Evolutionary conservation across 2,113 vertebrate genomes (phyloP).

Genomic region (Sturnira hondurensis): DNA sequence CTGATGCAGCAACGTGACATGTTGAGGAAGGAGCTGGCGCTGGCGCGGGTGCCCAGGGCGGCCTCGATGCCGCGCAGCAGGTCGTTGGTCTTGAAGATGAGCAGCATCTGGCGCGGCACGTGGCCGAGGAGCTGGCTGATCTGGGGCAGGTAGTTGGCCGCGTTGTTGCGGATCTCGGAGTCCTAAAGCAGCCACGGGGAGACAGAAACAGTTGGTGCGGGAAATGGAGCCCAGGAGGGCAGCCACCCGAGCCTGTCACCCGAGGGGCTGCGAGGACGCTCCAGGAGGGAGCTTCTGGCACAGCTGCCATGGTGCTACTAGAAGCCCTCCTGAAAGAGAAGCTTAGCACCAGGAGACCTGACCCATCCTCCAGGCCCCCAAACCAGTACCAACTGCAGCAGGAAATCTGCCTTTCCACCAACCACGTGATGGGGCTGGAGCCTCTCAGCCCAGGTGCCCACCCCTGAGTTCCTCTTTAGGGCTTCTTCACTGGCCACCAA

Average conservation of each 20-base stretch:
- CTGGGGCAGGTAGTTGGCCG: constrained; percentile 91
- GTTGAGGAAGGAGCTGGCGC: constrained; percentile 94
- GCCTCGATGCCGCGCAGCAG: constrained; percentile 94
- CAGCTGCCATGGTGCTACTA: too few relatives aligned
- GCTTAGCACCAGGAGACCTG: not conserved
- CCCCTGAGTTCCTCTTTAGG: not conserved
- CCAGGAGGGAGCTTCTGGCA: not conserved
- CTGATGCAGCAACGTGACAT: constrained; percentile 96
- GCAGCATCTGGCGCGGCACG: constrained; percentile 94
- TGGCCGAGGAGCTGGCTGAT: constrained; percentile 94
- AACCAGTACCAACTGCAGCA: not conserved
- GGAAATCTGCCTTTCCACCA: not conserved
- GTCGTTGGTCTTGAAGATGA: constrained; percentile 98
- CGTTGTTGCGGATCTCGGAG: constrained; percentile 90
- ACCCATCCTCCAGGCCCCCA: not conserved
- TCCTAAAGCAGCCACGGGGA: constrained; percentile 80
- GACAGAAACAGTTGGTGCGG: not conserved
- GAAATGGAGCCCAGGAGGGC: not conserved
- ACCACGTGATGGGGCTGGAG: not conserved
- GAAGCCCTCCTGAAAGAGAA: not conserved
- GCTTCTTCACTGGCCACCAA: not conserved
- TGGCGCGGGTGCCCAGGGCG: constrained; percentile 88
- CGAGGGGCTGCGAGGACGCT: not conserved
- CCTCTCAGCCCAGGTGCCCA: not conserved
- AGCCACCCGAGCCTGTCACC: not conserved